These are phyloP conservation scores for Coregonus ussuriensis DNA, from an alignment of 2,797 vertebrate species.

Conservation along the genomic window DNA sequence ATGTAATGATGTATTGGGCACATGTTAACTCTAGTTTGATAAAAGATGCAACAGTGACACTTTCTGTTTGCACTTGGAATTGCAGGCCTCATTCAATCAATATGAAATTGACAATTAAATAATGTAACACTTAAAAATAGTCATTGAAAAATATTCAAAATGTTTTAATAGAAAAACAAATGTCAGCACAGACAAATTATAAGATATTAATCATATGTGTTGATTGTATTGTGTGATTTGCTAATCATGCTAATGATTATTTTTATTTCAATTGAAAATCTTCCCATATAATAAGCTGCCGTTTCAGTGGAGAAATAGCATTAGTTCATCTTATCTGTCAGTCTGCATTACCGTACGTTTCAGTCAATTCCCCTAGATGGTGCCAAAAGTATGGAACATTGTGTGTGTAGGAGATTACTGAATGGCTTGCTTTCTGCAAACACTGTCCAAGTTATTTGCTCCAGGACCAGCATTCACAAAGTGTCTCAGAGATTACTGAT, in stretches of 20 bases:
- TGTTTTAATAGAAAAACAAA: background rate
- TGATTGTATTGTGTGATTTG: no score
- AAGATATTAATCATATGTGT: background rate
- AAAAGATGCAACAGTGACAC: slow-evolving; percentile 10
- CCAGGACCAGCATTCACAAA: no score
- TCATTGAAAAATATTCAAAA: background rate
- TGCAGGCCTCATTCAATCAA: background rate
- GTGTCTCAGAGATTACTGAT: no score
- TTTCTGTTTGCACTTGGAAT: background rate
- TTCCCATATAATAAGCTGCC: background rate
- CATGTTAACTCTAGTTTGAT: background rate
- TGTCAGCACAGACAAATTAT: background rate
- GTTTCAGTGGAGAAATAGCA: background rate
- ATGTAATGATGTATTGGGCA: background rate
- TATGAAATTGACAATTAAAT: background rate
- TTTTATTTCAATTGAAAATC: no score
- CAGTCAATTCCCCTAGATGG: slow-evolving; percentile 53
- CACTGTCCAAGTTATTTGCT: background rate
- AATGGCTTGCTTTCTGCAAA: background rate
- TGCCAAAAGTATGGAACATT: background rate
- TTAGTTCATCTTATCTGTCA: background rate
- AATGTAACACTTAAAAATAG: background rate
- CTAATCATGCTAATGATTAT: no score
- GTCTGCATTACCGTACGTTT: background rate
- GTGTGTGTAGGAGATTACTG: background rate